Evolutionary conservation across 1,140 invertebrate species (phyloP).

Genomic region (Drosophila eugracilis): DNA sequence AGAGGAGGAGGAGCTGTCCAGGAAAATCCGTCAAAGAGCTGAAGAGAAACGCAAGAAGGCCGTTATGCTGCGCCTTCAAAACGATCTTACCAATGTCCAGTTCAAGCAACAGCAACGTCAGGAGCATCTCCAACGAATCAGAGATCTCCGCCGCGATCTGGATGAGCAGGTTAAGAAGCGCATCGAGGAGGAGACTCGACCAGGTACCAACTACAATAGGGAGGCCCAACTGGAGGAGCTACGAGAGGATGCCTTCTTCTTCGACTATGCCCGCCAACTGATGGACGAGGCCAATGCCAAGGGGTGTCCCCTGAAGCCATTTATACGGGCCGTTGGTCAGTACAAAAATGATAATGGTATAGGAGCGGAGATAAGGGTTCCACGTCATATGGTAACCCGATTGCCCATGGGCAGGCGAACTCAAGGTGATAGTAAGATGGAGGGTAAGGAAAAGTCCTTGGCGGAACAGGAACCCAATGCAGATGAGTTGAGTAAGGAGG

Average conservation of each 20-base stretch:
- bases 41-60: constrained; percentile 35
- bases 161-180: constrained; percentile 56
- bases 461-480: constrained; percentile 22
- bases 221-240: constrained; percentile 61
- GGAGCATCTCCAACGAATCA: constrained; percentile 48
- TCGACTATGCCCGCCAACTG: constrained; percentile 64
- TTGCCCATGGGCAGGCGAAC: constrained; percentile 61
- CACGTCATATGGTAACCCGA: constrained; percentile 54
- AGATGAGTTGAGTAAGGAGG: constrained; percentile 13
- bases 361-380: constrained; percentile 49
- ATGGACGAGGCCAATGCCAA: constrained; percentile 51
- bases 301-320: constrained; percentile 62
- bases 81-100: constrained; percentile 56
- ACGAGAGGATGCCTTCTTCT: constrained; percentile 63
- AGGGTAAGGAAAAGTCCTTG: constrained; percentile 5
- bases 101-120: constrained; percentile 60
- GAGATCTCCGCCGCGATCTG: constrained; percentile 45
- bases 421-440: constrained; percentile 48
- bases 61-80: constrained; percentile 41
- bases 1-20: constrained; percentile 53
- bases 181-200: constrained; percentile 38
- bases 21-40: constrained; percentile 21
- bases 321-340: constrained; percentile 52
- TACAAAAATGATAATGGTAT: constrained; percentile 65
- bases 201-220: constrained; percentile 62